A percentile compares a stretch with the other conserved stretches of the same genome.
Evolutionary conservation across 2,113 vertebrate genomes (phyloP).

Genomic region (Lycocorax pyrrhopterus): DNA sequence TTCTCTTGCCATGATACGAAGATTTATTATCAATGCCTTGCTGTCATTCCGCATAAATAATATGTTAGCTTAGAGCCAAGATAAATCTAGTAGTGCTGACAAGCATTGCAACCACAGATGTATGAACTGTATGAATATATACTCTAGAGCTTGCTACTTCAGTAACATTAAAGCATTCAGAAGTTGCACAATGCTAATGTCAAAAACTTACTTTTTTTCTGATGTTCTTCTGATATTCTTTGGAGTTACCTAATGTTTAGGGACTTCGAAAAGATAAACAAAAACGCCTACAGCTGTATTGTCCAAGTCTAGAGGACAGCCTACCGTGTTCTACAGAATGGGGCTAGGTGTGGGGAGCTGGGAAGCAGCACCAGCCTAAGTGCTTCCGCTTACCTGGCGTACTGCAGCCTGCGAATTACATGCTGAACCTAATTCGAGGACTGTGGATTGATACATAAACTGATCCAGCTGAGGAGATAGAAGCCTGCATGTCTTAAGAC

Average conservation of each 20-base stretch:
- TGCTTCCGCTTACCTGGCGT: background rate
- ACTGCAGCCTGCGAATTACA: fast-evolving
- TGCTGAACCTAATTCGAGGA: background rate
- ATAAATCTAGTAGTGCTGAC: background rate
- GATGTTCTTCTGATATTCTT: background rate
- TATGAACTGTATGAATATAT: background rate
- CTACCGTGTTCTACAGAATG: background rate
- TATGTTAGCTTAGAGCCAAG: background rate
- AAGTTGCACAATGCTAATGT: background rate
- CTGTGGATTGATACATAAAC: background rate
- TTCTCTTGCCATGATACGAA: background rate
- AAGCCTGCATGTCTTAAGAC: background rate
- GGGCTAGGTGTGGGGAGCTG: background rate
- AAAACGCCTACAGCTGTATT: background rate
- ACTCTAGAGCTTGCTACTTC: background rate
- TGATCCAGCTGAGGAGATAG: background rate
- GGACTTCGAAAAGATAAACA: background rate
- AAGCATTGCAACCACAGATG: background rate
- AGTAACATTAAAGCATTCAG: background rate
- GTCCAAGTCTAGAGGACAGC: background rate
- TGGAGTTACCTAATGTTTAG: background rate
- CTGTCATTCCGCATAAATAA: background rate
- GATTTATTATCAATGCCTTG: background rate
- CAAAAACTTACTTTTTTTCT: background rate
- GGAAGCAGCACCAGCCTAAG: background rate